Conservation (phyloP, 30 jellyfish, hydroid and myxozoan species). For the Hydra vulgaris region DNA sequence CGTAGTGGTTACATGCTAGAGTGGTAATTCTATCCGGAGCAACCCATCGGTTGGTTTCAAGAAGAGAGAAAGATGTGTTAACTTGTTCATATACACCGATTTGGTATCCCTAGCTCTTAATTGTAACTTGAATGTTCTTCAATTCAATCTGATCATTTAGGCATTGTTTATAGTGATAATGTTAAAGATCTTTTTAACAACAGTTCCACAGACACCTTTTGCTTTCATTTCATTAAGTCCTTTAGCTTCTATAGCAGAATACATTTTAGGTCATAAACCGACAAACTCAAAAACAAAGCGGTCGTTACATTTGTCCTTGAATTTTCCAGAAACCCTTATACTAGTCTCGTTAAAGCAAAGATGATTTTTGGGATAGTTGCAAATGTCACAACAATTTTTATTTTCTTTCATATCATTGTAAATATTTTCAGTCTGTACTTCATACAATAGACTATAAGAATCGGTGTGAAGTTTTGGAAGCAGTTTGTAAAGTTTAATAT, state of each 20-base stretch:
- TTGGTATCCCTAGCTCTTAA: background rate
- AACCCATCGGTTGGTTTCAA: too few relatives aligned
- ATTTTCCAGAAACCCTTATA: background rate
- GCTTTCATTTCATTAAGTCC: background rate
- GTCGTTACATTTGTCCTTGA: background rate
- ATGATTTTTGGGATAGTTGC: background rate
- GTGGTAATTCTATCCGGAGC: too few relatives aligned
- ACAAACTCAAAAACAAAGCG: background rate
- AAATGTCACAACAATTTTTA: background rate
- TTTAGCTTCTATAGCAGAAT: background rate
- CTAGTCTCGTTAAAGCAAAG: too few relatives aligned
- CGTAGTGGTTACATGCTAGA: too few relatives aligned
- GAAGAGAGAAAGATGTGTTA: background rate
- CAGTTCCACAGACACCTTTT: background rate
- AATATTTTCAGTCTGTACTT: background rate
- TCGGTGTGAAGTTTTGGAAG: background rate
- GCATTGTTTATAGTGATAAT: background rate
- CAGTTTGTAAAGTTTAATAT: too few relatives aligned
- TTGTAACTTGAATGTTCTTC: background rate
- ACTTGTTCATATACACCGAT: background rate
- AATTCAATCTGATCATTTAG: background rate
- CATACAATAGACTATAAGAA: background rate
- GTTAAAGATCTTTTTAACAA: background rate
- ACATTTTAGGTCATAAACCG: background rate
- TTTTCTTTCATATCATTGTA: background rate